Evolutionary conservation across 2,113 vertebrate genomes (phyloP).

Genomic region (Tichodroma muraria): DNA sequence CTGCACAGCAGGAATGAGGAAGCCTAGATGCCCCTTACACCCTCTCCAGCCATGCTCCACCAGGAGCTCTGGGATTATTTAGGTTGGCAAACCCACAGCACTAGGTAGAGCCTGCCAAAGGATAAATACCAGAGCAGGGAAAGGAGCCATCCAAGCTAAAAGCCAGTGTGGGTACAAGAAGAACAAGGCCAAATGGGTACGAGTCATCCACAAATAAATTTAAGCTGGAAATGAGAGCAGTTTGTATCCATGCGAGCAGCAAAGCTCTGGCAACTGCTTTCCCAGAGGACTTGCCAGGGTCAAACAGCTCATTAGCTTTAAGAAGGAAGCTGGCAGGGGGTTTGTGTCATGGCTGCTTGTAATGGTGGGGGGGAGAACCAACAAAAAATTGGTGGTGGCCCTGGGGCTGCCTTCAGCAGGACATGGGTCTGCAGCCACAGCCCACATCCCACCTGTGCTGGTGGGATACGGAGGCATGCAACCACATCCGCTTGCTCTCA

Average conservation of each 20-base stretch:
- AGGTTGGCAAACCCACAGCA: background rate
- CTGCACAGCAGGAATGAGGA: background rate
- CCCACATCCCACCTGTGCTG: background rate
- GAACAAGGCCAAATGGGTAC: slow-evolving; percentile 41
- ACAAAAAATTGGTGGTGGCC: background rate
- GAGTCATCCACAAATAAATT: slow-evolving; percentile 37
- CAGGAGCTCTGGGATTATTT: background rate
- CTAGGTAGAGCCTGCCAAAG: background rate
- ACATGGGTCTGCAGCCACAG: background rate
- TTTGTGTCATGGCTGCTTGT: background rate
- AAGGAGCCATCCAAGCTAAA: slow-evolving; percentile 16
- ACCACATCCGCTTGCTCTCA: rapidly evolving
- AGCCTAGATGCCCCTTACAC: background rate
- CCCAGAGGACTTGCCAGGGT: slow-evolving; percentile 21
- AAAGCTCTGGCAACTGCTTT: background rate
- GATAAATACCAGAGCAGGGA: slow-evolving; percentile 38
- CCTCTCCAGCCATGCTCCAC: background rate
- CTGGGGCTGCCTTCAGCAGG: background rate
- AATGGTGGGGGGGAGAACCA: rapidly evolving
- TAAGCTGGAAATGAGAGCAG: slow-evolving; percentile 31
- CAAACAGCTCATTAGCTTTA: slow-evolving; percentile 35
- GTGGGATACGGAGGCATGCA: background rate
- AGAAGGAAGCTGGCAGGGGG: slow-evolving; percentile 18
- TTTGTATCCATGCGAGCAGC: background rate
- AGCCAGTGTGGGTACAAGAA: background rate